Evolutionary conservation across 2,888 invertebrate genomes (phyloP).

Genomic region (Bembecia ichneumoniformis): DNA sequence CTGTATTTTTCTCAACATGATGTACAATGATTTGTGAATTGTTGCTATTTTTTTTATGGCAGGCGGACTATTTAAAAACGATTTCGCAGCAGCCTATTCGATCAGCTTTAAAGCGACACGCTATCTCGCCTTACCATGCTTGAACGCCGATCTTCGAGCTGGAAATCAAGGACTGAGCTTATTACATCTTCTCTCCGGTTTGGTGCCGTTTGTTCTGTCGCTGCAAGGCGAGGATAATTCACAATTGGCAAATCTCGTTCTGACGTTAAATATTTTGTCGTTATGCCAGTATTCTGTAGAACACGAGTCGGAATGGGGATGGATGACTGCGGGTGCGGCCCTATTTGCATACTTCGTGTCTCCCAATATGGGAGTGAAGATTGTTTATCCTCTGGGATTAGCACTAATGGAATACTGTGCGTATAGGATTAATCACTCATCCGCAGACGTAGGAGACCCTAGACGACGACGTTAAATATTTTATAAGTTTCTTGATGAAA

Average conservation of each 20-base stretch:
- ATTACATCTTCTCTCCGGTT: slow-evolving; percentile 42
- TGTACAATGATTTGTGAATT: neutral
- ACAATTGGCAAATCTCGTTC: slow-evolving; percentile 33
- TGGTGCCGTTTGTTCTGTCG: slow-evolving; percentile 43
- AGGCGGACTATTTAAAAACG: slow-evolving; percentile 37
- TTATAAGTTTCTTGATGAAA: too few relatives aligned
- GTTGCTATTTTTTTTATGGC: slow-evolving; percentile 9
- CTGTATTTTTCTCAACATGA: neutral
- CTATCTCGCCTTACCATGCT: slow-evolving; percentile 46
- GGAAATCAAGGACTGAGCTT: slow-evolving; percentile 23
- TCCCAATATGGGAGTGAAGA: slow-evolving; percentile 20
- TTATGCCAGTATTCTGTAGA: slow-evolving; percentile 33
- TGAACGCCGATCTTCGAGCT: slow-evolving; percentile 47
- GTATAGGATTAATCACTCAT: slow-evolving; percentile 30
- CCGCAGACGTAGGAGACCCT: neutral
- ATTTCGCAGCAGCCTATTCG: slow-evolving; percentile 32
- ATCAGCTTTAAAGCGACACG: slow-evolving; percentile 38
- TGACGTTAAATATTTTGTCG: slow-evolving; percentile 44
- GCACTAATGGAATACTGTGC: slow-evolving; percentile 49
- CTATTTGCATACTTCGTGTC: slow-evolving; percentile 38
- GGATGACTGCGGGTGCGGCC: slow-evolving; percentile 44
- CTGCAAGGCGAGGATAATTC: slow-evolving; percentile 35
- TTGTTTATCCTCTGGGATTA: slow-evolving; percentile 42
- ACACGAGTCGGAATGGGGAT: slow-evolving; percentile 37
- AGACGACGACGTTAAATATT: neutral